Conservation (phyloP, 35 echinoderm and acorn worm species). For the Ptychodera flava region DNA sequence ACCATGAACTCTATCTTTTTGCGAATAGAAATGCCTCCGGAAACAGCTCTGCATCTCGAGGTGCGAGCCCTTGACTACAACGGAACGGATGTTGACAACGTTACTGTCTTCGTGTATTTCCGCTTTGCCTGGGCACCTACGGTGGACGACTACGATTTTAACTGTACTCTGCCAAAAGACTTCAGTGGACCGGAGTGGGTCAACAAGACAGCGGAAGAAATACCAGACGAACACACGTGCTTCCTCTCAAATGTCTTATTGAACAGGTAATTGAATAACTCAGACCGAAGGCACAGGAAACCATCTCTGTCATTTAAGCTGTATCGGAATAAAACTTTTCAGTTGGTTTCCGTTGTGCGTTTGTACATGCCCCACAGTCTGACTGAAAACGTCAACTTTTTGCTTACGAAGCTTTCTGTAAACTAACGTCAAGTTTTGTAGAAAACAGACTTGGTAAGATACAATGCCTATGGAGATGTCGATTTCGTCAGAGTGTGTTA, state of each 20-base stretch:
- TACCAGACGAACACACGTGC: constrained; percentile 65
- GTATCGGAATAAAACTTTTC: no score
- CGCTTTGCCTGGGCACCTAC: constrained; percentile 60
- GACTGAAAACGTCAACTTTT: no score
- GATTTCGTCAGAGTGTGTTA: no score
- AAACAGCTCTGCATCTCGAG: constrained; percentile 56
- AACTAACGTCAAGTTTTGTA: no score
- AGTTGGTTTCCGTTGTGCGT: no score
- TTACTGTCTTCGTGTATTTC: constrained; percentile 55
- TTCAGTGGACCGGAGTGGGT: constrained; percentile 30
- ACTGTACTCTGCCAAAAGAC: constrained; percentile 64
- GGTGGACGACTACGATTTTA: constrained; percentile 68
- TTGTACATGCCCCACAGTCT: no score
- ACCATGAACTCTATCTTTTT: no score
- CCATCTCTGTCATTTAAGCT: no score
- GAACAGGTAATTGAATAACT: constrained; percentile 82
- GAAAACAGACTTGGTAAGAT: no score
- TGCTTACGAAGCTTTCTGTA: no score
- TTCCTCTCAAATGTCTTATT: constrained; percentile 63
- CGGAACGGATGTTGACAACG: constrained; percentile 53
- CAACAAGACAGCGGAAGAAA: constrained; percentile 30
- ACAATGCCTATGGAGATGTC: no score
- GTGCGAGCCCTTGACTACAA: constrained; percentile 49
- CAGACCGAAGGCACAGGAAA: no score
- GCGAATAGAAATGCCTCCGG: constrained; percentile 36